phyloP scores from a whole-genome alignment of 2,888 invertebrate species.

The Trypoxylon attenuatum region DNA sequence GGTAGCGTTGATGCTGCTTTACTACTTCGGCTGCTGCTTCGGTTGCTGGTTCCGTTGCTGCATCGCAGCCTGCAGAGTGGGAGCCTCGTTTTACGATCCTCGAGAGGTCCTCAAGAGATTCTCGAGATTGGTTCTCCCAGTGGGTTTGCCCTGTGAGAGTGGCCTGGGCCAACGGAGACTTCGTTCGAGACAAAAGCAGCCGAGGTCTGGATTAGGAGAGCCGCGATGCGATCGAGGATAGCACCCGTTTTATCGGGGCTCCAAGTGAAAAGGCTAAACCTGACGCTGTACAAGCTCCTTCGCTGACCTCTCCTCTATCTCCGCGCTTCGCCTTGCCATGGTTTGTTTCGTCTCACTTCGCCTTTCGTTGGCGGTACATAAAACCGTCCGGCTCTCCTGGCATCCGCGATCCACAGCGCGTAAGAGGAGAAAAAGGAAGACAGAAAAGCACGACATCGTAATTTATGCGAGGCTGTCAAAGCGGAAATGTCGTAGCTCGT shows the following conservation, averaged over 20 bases:
- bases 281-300: background rate
- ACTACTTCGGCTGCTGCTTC: background rate
- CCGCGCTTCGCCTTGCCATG: background rate
- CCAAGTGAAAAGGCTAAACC: constrained; percentile 26
- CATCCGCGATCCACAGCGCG: no score
- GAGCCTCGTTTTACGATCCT: constrained; percentile 9
- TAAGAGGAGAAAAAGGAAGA: no score
- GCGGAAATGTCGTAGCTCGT: constrained; percentile 14
- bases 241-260: constrained; percentile 16
- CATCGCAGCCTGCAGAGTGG: no score
- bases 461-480: constrained; percentile 37
- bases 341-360: background rate
- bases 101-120: constrained; percentile 6
- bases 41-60: no score
- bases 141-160: constrained; percentile 6
- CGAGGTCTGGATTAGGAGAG: constrained; percentile 21
- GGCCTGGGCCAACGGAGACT: no score
- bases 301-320: background rate
- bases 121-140: constrained; percentile 9
- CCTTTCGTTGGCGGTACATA: no score
- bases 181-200: constrained; percentile 28
- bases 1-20: background rate
- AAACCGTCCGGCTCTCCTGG: no score
- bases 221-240: constrained; percentile 18
- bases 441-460: constrained; percentile 14